Evolutionary conservation across 2,113 vertebrate species (phyloP), one percentile per base, ranked within the genome.

Genomic region (Variabilichromis moorii): DNA sequence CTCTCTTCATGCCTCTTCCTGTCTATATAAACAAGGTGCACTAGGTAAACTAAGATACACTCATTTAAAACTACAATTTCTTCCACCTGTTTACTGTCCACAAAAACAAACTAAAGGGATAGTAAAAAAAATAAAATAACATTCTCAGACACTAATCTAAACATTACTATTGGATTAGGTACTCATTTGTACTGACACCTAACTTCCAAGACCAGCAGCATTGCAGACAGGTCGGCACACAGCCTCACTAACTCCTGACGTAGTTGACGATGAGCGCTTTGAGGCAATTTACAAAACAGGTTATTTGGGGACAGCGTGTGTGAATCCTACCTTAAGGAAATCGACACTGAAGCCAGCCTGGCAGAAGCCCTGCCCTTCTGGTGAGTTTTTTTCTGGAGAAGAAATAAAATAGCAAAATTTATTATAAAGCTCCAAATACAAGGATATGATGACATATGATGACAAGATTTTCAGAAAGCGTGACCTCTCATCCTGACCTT

Each of bases 341-440:
- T 99, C 98, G 71, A 96, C 97, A 76, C 99, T 99, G 96, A 99
- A 99, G 90, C 99, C 99, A 61, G 98, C 99, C 96, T 99, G 99
- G 94, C 99, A 99, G 96, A 99, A 99, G 14, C 99, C 99, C 95
- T 99, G 99, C 4, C 98, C 98, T 83, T 99, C 98, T 42, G 99
- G 98, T 57, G 98, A 97, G 6, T 92, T 96, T 31, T 95, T 97
- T 73, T 33, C 98, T 99, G 94, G 6, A 81, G 26, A 2, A 79
- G 13, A 86, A 50, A 79, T 3, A 8, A 53, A 24, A 79, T n/a
- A 73, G 33, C 3, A 17, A 3, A 1, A 24, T 50, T 4, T 7
- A 26, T 40, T 13, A 76, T 19, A 28, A 28, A 31, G 37, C 42
- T 19, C 26, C 71, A 19, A 78, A n/a, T 50, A 31, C 3, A 47